A percentile compares a stretch with the other conserved stretches of the same genome.
These are phyloP conservation scores for Kryptolebias marmoratus DNA, from an alignment of 2,113 vertebrate genomes.

Conservation along the genomic window DNA sequence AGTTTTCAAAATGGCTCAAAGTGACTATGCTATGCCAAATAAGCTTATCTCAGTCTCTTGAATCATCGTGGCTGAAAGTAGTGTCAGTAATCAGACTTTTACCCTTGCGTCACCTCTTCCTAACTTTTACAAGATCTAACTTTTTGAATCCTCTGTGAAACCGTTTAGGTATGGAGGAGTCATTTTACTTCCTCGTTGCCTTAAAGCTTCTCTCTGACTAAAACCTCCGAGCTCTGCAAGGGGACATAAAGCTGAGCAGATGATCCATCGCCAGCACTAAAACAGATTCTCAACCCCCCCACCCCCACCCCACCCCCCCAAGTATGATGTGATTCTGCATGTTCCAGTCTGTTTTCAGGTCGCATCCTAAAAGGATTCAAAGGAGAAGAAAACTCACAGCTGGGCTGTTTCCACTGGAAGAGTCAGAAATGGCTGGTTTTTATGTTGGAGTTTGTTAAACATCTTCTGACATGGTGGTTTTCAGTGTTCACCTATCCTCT, in stretches of 20 bases:
- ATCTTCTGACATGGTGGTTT: slow-evolving; percentile 17
- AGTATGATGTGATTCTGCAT: neutral
- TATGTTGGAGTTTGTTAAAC: slow-evolving; percentile 9
- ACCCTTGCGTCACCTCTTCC: no score
- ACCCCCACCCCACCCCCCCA: neutral
- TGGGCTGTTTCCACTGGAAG: no score
- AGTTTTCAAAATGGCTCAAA: no score
- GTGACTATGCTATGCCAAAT: no score
- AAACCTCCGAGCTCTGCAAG: neutral
- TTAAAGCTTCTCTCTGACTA: slow-evolving; percentile 26
- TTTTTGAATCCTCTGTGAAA: slow-evolving; percentile 63
- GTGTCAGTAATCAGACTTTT: no score
- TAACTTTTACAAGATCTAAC: slow-evolving; percentile 1
- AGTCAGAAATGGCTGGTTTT: neutral
- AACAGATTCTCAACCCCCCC: neutral
- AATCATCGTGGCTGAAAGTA: no score
- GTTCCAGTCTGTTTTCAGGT: neutral
- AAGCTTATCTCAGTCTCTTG: no score
- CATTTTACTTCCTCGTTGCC: slow-evolving; percentile 64
- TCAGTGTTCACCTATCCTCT: slow-evolving; percentile 48
- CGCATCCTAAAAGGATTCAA: neutral
- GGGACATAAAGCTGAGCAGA: neutral
- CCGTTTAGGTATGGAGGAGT: slow-evolving; percentile 54
- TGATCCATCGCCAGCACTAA: neutral
- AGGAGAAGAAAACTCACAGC: no score